Percentiles rank a stretch among this genome's conserved stretches.
Conservation (phyloP, 2,113 vertebrate genomes). For the Penelope pileata region DNA sequence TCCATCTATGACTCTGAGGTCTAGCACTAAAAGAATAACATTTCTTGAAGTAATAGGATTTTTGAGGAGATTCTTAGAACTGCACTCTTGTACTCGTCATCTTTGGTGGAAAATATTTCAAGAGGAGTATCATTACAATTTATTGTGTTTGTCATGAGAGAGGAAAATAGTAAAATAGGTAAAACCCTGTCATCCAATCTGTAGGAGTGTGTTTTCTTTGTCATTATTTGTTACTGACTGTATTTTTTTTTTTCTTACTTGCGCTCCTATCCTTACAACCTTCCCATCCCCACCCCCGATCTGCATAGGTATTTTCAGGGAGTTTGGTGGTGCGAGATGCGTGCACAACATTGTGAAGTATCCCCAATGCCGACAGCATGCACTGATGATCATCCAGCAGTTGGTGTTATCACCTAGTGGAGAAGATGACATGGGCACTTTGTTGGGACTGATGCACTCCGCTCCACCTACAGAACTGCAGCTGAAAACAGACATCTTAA, state of each 20-base stretch:
- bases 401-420: constrained; percentile 93
- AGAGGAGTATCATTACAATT: not conserved
- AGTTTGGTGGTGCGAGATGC: constrained; percentile 94
- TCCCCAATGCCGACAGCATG: constrained; percentile 93
- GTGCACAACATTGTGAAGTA: constrained; percentile 98
- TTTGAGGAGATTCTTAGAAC: not conserved
- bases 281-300: not conserved
- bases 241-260: not conserved
- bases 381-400: constrained; percentile 97
- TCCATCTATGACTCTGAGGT: not conserved
- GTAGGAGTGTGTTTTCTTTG: not conserved
- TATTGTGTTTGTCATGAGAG: not conserved
- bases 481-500: constrained; percentile 94
- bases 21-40: not conserved
- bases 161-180: not conserved
- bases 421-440: constrained; percentile 98
- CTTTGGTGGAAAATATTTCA: not conserved
- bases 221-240: not conserved
- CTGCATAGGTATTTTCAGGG: constrained; percentile 89
- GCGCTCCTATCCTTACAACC: rapidly evolving
- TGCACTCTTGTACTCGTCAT: not conserved
- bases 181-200: not conserved
- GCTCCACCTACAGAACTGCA: constrained; percentile 91
- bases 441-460: constrained; percentile 96
- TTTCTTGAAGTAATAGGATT: not conserved